A percentile compares a stretch with the other conserved stretches of the same genome.
phyloP scores from a whole-genome alignment of 2,113 vertebrate species.

The Saguinus imperator region DNA sequence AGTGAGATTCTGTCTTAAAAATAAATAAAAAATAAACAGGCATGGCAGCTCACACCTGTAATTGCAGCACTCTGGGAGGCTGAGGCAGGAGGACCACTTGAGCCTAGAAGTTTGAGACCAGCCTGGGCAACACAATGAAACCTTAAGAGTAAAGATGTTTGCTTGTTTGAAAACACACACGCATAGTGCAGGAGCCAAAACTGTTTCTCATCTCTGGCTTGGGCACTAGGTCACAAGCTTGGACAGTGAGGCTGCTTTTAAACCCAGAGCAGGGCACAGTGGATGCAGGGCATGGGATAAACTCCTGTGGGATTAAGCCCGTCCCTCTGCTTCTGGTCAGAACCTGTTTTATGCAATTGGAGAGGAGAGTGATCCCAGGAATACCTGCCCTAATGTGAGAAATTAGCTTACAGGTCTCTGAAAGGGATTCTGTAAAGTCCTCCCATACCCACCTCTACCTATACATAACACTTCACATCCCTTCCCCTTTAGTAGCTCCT shows the following conservation, averaged over 20 bases:
- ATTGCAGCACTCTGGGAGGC: neutral
- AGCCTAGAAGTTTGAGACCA: neutral
- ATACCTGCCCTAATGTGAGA: neutral
- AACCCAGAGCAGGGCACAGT: neutral
- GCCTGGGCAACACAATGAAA: neutral
- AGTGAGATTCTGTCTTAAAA: no score
- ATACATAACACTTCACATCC: neutral
- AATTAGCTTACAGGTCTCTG: neutral
- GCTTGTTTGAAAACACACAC: neutral
- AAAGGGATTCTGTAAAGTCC: neutral
- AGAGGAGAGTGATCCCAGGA: neutral
- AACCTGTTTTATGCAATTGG: neutral
- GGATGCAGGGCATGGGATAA: neutral
- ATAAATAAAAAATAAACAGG: no score
- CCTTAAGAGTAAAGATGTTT: neutral
- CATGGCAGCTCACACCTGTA: neutral
- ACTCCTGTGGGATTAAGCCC: neutral
- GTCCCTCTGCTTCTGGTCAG: neutral
- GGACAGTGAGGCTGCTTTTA: neutral
- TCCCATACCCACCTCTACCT: neutral
- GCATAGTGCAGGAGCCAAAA: neutral
- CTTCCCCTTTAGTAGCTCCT: neutral
- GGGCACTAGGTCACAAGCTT: neutral
- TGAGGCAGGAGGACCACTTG: neutral
- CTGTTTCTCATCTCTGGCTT: neutral